These are phyloP conservation scores for Clamator glandarius DNA, from an alignment of 2,797 vertebrate species.

Conservation along the genomic window DNA sequence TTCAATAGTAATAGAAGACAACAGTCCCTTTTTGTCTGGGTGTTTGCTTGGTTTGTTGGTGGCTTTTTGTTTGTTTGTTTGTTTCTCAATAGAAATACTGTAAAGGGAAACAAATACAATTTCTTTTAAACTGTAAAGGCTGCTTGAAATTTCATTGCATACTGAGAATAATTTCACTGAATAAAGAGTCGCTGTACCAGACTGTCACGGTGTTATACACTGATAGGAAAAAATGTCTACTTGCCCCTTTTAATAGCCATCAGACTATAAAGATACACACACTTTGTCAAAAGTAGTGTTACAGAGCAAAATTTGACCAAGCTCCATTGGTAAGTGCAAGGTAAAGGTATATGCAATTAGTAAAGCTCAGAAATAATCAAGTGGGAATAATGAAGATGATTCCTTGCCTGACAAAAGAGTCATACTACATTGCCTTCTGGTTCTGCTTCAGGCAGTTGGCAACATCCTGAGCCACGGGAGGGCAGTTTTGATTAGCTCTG, in stretches of 20 bases:
- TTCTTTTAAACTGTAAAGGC: not conserved
- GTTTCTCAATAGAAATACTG: not conserved
- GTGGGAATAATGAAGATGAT: conserved; percentile 32
- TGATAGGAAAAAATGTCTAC: not conserved
- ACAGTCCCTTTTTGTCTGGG: not conserved
- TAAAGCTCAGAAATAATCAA: conserved; percentile 20
- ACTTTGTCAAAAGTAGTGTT: not conserved
- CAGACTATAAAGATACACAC: not conserved
- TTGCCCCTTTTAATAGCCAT: not conserved
- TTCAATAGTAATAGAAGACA: not conserved
- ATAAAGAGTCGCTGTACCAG: not conserved
- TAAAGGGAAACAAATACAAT: not conserved
- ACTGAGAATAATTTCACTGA: not conserved
- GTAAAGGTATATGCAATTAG: conserved; percentile 56
- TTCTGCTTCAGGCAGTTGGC: conserved; percentile 49
- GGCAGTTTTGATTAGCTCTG: conserved; percentile 62
- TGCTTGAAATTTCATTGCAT: not conserved
- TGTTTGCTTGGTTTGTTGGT: not conserved
- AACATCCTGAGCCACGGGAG: conserved; percentile 51
- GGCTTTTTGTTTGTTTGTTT: no score
- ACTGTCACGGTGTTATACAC: not conserved
- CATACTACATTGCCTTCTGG: not conserved
- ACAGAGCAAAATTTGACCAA: not conserved
- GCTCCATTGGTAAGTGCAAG: not conserved
- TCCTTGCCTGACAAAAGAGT: conserved; percentile 26